A percentile compares a stretch with the other conserved stretches of the same genome.
Conservation (phyloP, 1,140 invertebrate species). For the Drosophila auraria region DNA sequence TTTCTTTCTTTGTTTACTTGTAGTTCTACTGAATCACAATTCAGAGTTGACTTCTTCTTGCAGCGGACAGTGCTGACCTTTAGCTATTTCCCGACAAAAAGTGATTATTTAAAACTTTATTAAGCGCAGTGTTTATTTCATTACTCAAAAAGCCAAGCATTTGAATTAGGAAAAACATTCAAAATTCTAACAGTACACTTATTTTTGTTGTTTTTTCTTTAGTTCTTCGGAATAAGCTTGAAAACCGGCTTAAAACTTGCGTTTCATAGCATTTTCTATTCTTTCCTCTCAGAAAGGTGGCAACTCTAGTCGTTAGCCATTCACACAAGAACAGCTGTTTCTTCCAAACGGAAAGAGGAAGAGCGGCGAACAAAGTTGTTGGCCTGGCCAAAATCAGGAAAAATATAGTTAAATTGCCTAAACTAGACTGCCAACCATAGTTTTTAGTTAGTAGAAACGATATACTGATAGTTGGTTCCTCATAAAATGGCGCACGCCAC, state of each 20-base stretch:
- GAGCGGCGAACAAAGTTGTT: slow-evolving; percentile 41
- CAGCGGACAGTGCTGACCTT: background rate
- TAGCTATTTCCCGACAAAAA: background rate
- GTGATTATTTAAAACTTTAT: background rate
- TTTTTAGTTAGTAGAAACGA: slow-evolving; percentile 17
- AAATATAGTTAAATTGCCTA: slow-evolving; percentile 29
- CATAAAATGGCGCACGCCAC: slow-evolving; percentile 69
- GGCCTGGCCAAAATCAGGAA: slow-evolving; percentile 45
- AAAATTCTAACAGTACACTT: too few relatives aligned
- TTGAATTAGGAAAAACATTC: background rate
- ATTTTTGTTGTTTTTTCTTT: background rate
- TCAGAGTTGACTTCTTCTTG: slow-evolving; percentile 14
- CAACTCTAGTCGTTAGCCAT: slow-evolving; percentile 15
- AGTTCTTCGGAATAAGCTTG: background rate
- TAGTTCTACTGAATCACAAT: slow-evolving; percentile 23
- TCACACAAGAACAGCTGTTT: slow-evolving; percentile 34
- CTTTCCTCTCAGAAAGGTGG: background rate
- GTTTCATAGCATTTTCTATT: background rate
- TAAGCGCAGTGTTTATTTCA: background rate
- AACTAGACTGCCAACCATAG: slow-evolving; percentile 33
- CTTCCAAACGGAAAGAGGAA: slow-evolving; percentile 55
- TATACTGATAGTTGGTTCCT: slow-evolving; percentile 14
- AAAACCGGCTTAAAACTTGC: background rate
- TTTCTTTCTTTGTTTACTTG: slow-evolving; percentile 39
- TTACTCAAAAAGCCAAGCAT: background rate